Conservation (phyloP, 2,888 invertebrate genomes). For the Callyntrura guangdongensis region DNA sequence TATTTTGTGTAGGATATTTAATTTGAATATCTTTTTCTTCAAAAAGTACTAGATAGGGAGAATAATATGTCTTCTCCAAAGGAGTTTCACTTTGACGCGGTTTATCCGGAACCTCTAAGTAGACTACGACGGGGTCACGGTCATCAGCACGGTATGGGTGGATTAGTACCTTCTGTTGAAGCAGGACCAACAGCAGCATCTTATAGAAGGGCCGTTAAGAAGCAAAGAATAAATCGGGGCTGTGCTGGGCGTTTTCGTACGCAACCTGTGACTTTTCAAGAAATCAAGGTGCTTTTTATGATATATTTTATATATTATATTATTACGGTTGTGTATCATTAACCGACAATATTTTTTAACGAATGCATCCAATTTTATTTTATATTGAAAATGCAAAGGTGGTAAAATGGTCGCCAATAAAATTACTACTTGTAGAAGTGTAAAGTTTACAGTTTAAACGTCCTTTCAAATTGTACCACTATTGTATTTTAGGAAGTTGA, state of each 20-base stretch:
- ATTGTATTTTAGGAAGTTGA: conserved; percentile 89
- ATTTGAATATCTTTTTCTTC: neutral
- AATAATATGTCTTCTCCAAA: conserved; percentile 84
- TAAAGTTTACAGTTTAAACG: neutral
- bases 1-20: neutral
- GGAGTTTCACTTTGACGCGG: conserved; percentile 84
- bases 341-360: no score
- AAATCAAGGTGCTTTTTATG: conserved; percentile 90
- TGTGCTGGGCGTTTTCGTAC: conserved; percentile 86
- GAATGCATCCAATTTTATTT: no score
- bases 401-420: no score
- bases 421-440: neutral
- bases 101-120: conserved; percentile 88
- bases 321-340: neutral
- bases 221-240: conserved; percentile 87
- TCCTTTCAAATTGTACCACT: neutral
- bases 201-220: conserved; percentile 87
- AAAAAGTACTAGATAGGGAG: no score
- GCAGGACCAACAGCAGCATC: conserved; percentile 85
- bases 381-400: no score
- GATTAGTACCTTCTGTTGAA: conserved; percentile 80
- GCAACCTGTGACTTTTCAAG: conserved; percentile 92
- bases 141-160: conserved; percentile 83
- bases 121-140: conserved; percentile 87
- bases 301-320: neutral